phyloP scores from a whole-genome alignment of 2,113 vertebrate genomes.

The human (Homo sapiens) region DNA sequence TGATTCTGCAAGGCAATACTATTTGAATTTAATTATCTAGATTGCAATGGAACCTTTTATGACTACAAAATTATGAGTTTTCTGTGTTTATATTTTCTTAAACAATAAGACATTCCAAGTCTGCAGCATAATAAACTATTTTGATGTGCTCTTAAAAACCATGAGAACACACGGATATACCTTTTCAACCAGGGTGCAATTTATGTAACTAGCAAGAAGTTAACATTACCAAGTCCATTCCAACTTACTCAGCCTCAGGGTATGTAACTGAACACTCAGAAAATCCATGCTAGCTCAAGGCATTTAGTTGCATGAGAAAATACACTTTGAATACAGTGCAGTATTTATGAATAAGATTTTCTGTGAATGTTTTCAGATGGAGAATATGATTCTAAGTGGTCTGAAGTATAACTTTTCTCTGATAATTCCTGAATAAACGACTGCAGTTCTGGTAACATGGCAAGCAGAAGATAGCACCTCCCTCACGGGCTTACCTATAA shows the following conservation, averaged over 20 bases:
- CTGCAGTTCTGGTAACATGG: not conserved
- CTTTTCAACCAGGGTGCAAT: not conserved
- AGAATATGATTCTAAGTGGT: not conserved
- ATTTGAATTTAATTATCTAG: not conserved
- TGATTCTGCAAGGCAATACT: not conserved
- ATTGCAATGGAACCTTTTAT: not conserved
- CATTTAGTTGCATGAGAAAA: not conserved
- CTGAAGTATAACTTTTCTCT: not conserved
- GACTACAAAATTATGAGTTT: not conserved
- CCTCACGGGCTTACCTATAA: not conserved
- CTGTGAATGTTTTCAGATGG: not conserved
- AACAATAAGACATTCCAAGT: not conserved
- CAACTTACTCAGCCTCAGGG: not conserved
- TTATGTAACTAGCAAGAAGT: not conserved
- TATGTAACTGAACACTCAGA: not conserved
- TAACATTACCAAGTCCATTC: not conserved
- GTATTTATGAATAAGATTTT: not conserved
- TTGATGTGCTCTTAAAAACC: not conserved
- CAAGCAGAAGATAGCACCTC: not conserved
- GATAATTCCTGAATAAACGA: not conserved
- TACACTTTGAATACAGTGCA: not conserved
- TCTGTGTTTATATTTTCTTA: not conserved
- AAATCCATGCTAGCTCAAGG: not conserved
- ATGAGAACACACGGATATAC: not conserved
- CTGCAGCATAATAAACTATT: not conserved